A percentile compares a stretch with the other conserved stretches of the same genome.
Conservation (phyloP, 2,888 invertebrate genomes). For the Conomelus anceps region DNA sequence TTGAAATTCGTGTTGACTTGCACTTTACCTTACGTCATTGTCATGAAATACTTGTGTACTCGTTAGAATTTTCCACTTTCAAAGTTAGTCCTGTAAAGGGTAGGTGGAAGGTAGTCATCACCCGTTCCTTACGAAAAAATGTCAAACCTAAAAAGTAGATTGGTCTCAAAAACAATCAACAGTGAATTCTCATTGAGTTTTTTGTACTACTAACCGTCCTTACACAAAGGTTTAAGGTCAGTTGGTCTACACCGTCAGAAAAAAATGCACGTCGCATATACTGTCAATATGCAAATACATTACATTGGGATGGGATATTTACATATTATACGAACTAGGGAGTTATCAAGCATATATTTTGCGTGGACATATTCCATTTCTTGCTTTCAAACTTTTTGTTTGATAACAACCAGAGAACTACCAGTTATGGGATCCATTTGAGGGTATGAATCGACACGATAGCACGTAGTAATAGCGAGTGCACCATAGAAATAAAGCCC, state of each 20-base stretch:
- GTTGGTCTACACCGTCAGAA: background rate
- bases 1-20: no score
- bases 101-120: no score
- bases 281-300: background rate
- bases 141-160: no score
- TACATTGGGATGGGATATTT: background rate
- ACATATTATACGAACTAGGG: background rate
- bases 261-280: background rate
- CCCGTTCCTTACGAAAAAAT: no score
- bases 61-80: no score
- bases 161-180: no score
- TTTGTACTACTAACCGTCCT: background rate
- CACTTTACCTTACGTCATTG: no score
- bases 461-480: background rate
- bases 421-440: background rate
- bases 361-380: background rate
- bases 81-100: no score
- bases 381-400: background rate
- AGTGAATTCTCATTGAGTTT: no score
- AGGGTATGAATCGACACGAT: background rate
- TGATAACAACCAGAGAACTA: no score
- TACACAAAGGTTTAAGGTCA: background rate
- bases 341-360: background rate
- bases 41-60: no score
- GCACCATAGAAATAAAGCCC: background rate